Conservation (phyloP, 2,888 invertebrate species). For the Spilarctia lutea region DNA sequence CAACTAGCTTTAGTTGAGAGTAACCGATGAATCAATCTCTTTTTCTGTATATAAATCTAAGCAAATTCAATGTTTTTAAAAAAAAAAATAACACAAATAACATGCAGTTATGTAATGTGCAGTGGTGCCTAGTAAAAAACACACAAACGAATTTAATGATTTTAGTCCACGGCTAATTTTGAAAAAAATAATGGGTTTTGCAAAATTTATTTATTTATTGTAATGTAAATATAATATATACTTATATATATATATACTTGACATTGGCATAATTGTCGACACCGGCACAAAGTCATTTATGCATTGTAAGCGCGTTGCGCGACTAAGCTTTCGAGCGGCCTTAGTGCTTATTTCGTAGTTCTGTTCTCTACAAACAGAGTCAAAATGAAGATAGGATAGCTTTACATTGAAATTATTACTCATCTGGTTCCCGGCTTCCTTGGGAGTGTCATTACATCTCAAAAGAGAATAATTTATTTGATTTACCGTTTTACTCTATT, state of each 20-base stretch:
- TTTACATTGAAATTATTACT: not conserved
- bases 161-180: too few species aligned
- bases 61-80: not conserved
- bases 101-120: not conserved
- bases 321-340: not conserved
- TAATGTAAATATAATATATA: too few species aligned
- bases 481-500: not conserved
- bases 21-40: not conserved
- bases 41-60: too few species aligned
- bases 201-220: too few species aligned
- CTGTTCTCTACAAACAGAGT: not conserved
- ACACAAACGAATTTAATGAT: not conserved
- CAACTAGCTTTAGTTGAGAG: too few species aligned
- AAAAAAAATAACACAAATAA: not conserved
- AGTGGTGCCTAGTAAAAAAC: not conserved
- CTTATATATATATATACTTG: too few species aligned
- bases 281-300: too few species aligned
- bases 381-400: not conserved
- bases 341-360: not conserved
- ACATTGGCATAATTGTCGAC: too few species aligned
- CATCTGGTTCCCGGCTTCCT: not conserved
- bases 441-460: not conserved
- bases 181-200: too few species aligned
- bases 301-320: not conserved
- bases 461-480: slow-evolving; percentile 2